Evolutionary conservation across 1,140 invertebrate species (phyloP).

Genomic region (Mactra quadrangularis): DNA sequence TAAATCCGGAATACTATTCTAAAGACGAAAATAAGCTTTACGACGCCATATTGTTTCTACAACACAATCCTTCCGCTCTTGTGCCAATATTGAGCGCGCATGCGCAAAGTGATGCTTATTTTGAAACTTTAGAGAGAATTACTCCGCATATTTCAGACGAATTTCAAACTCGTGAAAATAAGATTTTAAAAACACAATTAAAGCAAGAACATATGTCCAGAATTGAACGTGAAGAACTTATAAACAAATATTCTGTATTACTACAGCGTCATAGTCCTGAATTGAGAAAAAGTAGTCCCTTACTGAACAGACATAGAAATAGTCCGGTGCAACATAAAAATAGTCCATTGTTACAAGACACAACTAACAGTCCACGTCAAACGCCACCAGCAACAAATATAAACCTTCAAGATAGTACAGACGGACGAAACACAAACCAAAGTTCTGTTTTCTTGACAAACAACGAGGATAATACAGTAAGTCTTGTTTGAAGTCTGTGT

Average conservation of each 20-base stretch:
- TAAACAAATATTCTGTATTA: slow-evolving; percentile 35
- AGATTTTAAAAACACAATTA: slow-evolving; percentile 21
- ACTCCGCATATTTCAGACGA: slow-evolving; percentile 22
- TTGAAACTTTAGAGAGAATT: slow-evolving; percentile 42
- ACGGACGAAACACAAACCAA: too few species aligned
- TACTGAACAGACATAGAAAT: background rate
- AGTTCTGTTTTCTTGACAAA: too few species aligned
- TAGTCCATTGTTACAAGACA: slow-evolving; percentile 15
- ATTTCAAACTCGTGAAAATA: background rate
- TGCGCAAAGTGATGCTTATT: slow-evolving; percentile 58
- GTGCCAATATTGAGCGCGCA: slow-evolving; percentile 55
- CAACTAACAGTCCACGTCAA: background rate
- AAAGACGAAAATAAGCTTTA: slow-evolving; percentile 54
- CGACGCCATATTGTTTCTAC: slow-evolving; percentile 50
- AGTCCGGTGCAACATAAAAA: slow-evolving; percentile 19
- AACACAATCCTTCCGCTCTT: slow-evolving; percentile 60
- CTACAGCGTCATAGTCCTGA: slow-evolving; percentile 19
- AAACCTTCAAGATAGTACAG: too few species aligned
- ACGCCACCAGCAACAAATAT: too few species aligned
- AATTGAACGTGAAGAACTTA: slow-evolving; percentile 22
- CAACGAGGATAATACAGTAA: too few species aligned
- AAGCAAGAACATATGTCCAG: slow-evolving; percentile 2
- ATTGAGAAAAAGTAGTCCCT: background rate
- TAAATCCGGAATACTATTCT: slow-evolving; percentile 49
- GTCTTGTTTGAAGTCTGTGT: too few species aligned